Evolutionary conservation across 2,888 invertebrate species (phyloP).

Genomic region (Mimas tiliae): DNA sequence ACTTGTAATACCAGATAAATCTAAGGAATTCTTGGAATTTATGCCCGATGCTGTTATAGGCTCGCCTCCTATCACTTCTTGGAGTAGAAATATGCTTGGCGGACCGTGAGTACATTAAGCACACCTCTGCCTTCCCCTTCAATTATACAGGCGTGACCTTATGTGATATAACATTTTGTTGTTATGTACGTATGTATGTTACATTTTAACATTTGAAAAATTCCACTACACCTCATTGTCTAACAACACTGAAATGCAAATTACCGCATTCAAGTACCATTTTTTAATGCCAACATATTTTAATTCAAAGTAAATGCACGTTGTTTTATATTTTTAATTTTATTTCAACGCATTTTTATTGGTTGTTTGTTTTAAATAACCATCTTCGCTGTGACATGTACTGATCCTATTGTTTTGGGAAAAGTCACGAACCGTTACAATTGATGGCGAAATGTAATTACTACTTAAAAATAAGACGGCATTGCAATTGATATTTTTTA

Average conservation of each 20-base stretch:
- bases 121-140: too few relatives aligned
- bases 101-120: too few relatives aligned
- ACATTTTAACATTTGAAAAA: too few relatives aligned
- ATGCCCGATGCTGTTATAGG: too few relatives aligned
- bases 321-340: conserved; percentile 42
- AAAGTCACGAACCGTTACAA: conserved; percentile 74
- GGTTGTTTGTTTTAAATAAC: conserved; percentile 64
- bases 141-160: too few relatives aligned
- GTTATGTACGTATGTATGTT: too few relatives aligned
- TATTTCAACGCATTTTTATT: conserved; percentile 53
- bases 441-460: conserved; percentile 60
- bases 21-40: too few relatives aligned
- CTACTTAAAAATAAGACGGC: conserved; percentile 29
- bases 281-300: conserved; percentile 32
- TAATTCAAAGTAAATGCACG: conserved; percentile 37
- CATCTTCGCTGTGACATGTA: conserved; percentile 57
- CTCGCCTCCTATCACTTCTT: too few relatives aligned
- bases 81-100: too few relatives aligned
- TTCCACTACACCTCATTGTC: too few relatives aligned
- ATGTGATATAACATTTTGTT: too few relatives aligned
- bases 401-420: conserved; percentile 76
- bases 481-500: conserved; percentile 15
- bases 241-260: conserved; percentile 1
- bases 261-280: neutral
- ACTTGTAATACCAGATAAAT: too few relatives aligned